Evolutionary conservation across 2,797 vertebrate species (phyloP), one percentile per base, ranked within the genome.

Genomic region (Enteromius unitaeniatus): DNA sequence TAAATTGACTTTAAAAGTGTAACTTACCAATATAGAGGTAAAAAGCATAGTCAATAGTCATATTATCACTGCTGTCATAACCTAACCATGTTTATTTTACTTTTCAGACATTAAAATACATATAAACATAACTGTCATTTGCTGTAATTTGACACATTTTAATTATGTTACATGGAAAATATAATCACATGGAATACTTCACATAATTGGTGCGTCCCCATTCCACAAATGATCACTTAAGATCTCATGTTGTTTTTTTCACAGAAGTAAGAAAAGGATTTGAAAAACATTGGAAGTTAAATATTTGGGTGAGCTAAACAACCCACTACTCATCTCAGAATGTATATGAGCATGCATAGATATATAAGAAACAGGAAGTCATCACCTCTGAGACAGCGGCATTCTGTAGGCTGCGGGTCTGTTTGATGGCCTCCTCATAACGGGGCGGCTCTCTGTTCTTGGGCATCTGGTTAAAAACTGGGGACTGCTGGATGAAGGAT

Each of bases 401-500:
- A 11, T 95, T 15, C 85, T 96, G 97, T 86, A 95, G 62, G 21
- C 88, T 95, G 84, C 97, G 97, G 0, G 95, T 97, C 92, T 98
- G 98, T 89, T 97, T 99, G 88, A 99, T 94, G 37, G 98, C 98
- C 51, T 99, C 98, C 91, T 99, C 98, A 0, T 99, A 99, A 81
- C 97, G 96, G 23, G 98, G 98, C 4, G 97, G 98, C 85, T 98
- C 98, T 93, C 95, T 96, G 7, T 92, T 91, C 92, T 97, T 99
- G 60, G 93, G 93, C 70, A 89, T 91, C 19, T 95, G 94, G 88
- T 81, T 90, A 69, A 94, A 96, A 15, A 96, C 91, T 49, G 89
- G 73, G 68, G 93, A 85, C 82, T 94, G 94, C 51, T 86, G 95
- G 94, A 92, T 95, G 93, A 93, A 97, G 79, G 96, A 75, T 6